Evolutionary conservation across 2,113 vertebrate species (phyloP).

Genomic region (Phyllostomus discolor): DNA sequence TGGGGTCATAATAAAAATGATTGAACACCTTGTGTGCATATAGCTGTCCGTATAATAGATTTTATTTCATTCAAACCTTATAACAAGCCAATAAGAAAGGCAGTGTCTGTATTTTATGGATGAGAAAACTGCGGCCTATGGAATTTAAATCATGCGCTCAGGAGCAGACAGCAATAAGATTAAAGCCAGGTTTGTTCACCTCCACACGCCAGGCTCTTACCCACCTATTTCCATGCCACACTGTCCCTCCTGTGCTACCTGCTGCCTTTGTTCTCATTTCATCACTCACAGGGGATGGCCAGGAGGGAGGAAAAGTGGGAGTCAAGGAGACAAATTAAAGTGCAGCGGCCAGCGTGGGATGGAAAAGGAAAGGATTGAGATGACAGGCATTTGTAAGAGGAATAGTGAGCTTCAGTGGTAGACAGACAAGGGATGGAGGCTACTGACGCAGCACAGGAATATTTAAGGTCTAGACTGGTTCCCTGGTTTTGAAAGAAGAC

Average conservation of each 20-base stretch:
- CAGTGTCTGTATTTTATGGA: background rate
- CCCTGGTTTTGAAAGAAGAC: background rate
- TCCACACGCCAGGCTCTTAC: background rate
- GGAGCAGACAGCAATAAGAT: background rate
- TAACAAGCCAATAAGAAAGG: background rate
- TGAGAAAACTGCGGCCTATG: background rate
- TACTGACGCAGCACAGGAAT: background rate
- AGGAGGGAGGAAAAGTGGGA: too few relatives aligned
- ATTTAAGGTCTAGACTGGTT: background rate
- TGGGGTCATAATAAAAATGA: constrained; percentile 1
- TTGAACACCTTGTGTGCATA: background rate
- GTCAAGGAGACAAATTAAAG: background rate
- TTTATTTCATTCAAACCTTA: background rate
- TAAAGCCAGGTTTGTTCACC: background rate
- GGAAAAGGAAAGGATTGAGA: background rate
- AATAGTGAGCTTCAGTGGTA: background rate
- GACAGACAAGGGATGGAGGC: background rate
- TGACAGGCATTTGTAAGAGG: background rate
- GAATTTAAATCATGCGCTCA: constrained; percentile 8
- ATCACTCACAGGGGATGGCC: background rate
- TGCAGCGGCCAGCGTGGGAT: background rate
- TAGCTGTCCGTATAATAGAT: background rate
- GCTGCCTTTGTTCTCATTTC: background rate
- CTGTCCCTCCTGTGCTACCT: background rate
- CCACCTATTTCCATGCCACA: background rate